phyloP scores from a whole-genome alignment of 2,113 vertebrate species.

The Colinus virginianus region DNA sequence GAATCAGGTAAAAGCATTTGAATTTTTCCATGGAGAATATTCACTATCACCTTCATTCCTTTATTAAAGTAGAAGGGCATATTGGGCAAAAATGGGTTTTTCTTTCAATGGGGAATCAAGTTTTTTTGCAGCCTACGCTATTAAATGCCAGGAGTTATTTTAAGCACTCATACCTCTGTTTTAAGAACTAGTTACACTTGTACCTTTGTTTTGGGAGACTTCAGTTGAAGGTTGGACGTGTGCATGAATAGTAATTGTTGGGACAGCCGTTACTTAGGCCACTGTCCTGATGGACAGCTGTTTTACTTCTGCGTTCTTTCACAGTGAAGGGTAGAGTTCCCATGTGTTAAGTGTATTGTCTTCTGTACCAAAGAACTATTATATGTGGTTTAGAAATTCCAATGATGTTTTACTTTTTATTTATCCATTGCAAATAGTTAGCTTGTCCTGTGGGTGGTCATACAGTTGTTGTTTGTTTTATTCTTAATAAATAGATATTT shows the following conservation, averaged over 20 bases:
- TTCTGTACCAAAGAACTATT: not conserved
- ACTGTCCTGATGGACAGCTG: not conserved
- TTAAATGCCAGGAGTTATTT: not conserved
- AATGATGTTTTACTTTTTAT: not conserved
- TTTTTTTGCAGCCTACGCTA: not conserved
- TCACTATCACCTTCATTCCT: not conserved
- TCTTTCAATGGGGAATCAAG: not conserved
- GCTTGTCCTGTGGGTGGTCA: not conserved
- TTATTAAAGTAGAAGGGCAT: not conserved
- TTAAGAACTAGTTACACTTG: not conserved
- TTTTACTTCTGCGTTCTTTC: not conserved
- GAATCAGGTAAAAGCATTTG: conserved; percentile 87
- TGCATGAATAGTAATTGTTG: not conserved
- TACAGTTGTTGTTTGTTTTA: not conserved
- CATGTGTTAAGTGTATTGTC: not conserved
- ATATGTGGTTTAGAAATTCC: not conserved
- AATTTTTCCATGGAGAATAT: not conserved
- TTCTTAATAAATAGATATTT: not conserved
- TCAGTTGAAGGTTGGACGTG: not conserved
- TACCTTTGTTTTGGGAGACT: not conserved
- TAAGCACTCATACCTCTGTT: not conserved
- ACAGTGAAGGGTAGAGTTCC: not conserved
- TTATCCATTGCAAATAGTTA: not conserved
- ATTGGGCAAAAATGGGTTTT: not conserved
- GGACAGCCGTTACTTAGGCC: not conserved